Percentiles rank a stretch among this genome's conserved stretches.
These are phyloP conservation scores for Tauraco hartlaubi DNA, from an alignment of 2,797 vertebrate species.

Conservation along the genomic window DNA sequence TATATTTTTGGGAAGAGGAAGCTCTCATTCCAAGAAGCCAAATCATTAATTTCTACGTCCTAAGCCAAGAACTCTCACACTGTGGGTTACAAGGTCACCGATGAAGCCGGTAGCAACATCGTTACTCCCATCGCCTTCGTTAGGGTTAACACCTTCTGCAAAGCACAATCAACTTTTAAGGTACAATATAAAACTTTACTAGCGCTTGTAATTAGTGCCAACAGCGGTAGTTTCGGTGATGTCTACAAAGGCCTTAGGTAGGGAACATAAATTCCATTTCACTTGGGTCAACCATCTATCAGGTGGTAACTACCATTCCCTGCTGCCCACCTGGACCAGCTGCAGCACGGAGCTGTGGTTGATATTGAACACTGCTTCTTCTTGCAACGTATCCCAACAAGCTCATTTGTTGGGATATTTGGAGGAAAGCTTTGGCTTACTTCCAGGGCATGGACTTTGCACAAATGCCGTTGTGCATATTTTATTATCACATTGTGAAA, in stretches of 20 bases:
- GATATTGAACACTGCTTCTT: background rate
- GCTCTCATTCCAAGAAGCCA: background rate
- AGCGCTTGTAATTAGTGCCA: background rate
- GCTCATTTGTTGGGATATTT: rapidly evolving
- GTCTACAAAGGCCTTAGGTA: background rate
- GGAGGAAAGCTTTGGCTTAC: background rate
- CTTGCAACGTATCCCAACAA: rapidly evolving
- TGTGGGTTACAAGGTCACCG: background rate
- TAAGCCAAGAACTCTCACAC: background rate
- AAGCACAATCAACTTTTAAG: constrained; percentile 55
- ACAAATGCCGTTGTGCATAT: rapidly evolving
- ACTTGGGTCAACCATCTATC: constrained; percentile 37
- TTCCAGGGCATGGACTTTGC: background rate
- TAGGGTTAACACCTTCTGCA: constrained; percentile 4
- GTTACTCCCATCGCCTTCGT: background rate
- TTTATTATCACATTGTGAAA: background rate
- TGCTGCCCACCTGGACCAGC: background rate
- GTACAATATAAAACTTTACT: constrained; percentile 43
- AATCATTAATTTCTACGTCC: background rate
- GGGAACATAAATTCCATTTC: constrained; percentile 8
- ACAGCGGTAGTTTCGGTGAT: background rate
- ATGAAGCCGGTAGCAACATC: background rate
- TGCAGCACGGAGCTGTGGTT: background rate
- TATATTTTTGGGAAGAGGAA: background rate
- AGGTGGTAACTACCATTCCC: background rate